These are phyloP conservation scores for Altica lythri DNA, from an alignment of 2,888 invertebrate species.

Conservation along the genomic window DNA sequence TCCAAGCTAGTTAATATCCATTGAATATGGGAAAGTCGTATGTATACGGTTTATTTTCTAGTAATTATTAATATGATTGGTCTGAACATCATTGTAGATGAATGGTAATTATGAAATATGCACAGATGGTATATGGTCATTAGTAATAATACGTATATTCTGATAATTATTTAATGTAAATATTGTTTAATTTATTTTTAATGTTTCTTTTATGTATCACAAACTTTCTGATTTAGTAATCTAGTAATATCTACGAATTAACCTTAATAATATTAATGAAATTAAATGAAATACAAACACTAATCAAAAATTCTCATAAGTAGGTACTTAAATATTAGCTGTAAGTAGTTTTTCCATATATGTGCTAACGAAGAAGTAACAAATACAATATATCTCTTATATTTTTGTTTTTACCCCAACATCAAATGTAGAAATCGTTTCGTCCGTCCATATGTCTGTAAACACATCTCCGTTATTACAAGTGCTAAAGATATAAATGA, in stretches of 20 bases:
- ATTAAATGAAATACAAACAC: too few relatives aligned
- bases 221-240: background rate
- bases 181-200: conserved; percentile 38
- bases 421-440: too few relatives aligned
- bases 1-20: conserved; percentile 18
- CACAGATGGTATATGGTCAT: conserved; percentile 36
- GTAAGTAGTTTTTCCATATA: too few relatives aligned
- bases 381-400: too few relatives aligned
- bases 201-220: conserved; percentile 27
- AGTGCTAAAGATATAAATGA: too few relatives aligned
- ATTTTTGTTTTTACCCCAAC: too few relatives aligned
- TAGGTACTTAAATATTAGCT: too few relatives aligned
- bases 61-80: conserved; percentile 42
- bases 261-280: too few relatives aligned
- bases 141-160: conserved; percentile 32
- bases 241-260: background rate
- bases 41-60: conserved; percentile 42
- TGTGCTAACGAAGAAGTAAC: too few relatives aligned
- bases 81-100: conserved; percentile 39
- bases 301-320: too few relatives aligned
- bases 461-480: too few relatives aligned
- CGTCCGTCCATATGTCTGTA: too few relatives aligned
- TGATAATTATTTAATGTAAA: conserved; percentile 34
- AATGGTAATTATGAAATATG: conserved; percentile 39
- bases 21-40: conserved; percentile 41